Evolutionary conservation across 2,888 invertebrate genomes (phyloP), one percentile per base, ranked within the genome.

Genomic region (Cheilosia grossa): DNA sequence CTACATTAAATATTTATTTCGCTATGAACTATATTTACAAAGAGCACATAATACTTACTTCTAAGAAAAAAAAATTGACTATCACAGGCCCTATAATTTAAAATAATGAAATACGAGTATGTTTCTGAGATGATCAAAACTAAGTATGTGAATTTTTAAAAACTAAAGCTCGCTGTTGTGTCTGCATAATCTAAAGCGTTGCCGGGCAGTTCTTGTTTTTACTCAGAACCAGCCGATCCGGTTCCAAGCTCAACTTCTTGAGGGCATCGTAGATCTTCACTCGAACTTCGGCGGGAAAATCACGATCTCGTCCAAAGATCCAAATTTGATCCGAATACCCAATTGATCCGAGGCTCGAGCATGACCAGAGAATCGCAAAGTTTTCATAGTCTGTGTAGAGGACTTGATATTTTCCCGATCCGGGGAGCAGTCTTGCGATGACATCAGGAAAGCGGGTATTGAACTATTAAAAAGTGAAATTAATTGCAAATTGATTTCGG

Each of bases 291-390:
- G 94, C 95, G 44, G 93, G 92, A 78, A 96, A 93, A 90, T 96
- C 95, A 70, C 94, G 93, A 86, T 93, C 90, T 30, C 96, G 93
- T 1, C 95, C 95, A 89, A 96, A 92, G 74, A 96, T 93, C 96
- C 96, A 96, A 86, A 96, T 94, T 89, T 95, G 94, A 93, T 96
- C 96, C 93, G 93, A 85, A 92, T 92, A 89, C 15, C 90, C 91
- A 9, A 91, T 88, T 2, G 90, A 90, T 64, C 94, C 94, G 86
- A 95, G 93, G 90, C 94, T 95, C 21, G 94, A 94, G 89, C 96
- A 96, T 4, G 95, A 95, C 94, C 95, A 96, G 59, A 96, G 89
- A 82, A 96, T 93, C 44, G 95, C 95, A 91, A 94, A 96, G 89
- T 94, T 94, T 0, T 93, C 93, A 91, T 96, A 96, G 91, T 96